Percentiles rank a stretch among this genome's conserved stretches.
phyloP scores from a whole-genome alignment of 2,888 invertebrate species.

The Nymphalis urticae region DNA sequence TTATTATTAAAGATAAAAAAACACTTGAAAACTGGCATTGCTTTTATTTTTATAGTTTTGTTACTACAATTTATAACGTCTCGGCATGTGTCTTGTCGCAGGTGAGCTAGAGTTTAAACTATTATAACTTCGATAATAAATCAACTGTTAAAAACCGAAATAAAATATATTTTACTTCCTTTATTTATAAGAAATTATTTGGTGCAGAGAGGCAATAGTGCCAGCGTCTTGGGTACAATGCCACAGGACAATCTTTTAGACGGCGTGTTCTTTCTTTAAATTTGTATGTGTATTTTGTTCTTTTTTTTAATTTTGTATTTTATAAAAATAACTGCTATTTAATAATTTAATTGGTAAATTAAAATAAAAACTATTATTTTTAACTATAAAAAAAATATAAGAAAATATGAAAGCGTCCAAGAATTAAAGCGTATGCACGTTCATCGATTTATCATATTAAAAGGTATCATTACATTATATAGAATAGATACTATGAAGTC shows the following conservation, averaged over 20 bases:
- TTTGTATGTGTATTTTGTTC: too few species aligned
- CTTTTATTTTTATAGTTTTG: background rate
- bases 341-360: too few species aligned
- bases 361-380: too few species aligned
- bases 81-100: constrained; percentile 5
- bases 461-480: background rate
- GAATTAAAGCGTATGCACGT: background rate
- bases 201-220: too few species aligned
- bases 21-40: background rate
- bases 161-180: background rate
- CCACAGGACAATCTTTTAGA: too few species aligned
- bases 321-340: too few species aligned
- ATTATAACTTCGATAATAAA: constrained; percentile 6
- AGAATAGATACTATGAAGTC: background rate
- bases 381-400: too few species aligned
- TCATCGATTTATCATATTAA: background rate
- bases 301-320: too few species aligned
- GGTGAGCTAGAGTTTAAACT: background rate
- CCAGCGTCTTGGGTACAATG: too few species aligned
- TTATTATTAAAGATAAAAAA: too few species aligned
- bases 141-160: constrained; percentile 1
- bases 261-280: too few species aligned
- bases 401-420: background rate
- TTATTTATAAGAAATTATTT: constrained; percentile 7
- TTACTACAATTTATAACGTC: constrained; percentile 1